Evolutionary conservation across 2,888 invertebrate genomes (phyloP), one percentile per base, ranked within the genome.

Genomic region (Oligia fasciuncula): DNA sequence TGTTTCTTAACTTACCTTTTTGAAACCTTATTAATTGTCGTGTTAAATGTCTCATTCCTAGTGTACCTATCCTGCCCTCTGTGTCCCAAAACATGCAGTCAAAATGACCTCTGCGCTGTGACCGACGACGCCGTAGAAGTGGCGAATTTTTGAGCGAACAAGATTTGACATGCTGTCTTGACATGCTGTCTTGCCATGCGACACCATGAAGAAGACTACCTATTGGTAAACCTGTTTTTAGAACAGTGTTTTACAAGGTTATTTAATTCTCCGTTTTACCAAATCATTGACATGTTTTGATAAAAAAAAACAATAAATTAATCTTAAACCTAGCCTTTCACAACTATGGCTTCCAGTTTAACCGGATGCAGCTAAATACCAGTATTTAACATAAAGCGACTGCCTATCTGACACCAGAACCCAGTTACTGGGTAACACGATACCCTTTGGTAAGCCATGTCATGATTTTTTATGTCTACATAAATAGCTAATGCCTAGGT

Each of bases 381-480:
- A 6, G 60, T 60, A 60, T 60, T 60, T 60, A 11, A 13, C n/a
- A n/a, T n/a, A 1, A 9, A n/a, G 4, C 13, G 60, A 29, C 14
- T 29, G 62, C 4, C 62, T 62, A 29, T 17, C 62, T 62, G 62
- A 62, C 6, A 17, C 62, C 17, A 62, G 17, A n/a, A 60, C 13
- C 60, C 60, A 60, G n/a, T 13, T 60, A 29, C 57, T 57, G 23
- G 54, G 23, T 3, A 57, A 57, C 11, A 11, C n/a, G 62, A 62
- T 62, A 62, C 29, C 9, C 63, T 1, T 63, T 35, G 17, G 35
- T 63, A 63, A 17, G 35, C 19, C 69, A 14, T 35, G 8, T 35
- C 70, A n/a, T 29, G n/a, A 29, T 73, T 73, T 51, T 73, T 51
- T 9, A 65, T 19, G 29, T 23, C 51, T n/a, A 51, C 63, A 51